Percentiles rank a stretch among this genome's conserved stretches.
Evolutionary conservation across 2,888 invertebrate species (phyloP).

Genomic region (Coelopa pilipes): DNA sequence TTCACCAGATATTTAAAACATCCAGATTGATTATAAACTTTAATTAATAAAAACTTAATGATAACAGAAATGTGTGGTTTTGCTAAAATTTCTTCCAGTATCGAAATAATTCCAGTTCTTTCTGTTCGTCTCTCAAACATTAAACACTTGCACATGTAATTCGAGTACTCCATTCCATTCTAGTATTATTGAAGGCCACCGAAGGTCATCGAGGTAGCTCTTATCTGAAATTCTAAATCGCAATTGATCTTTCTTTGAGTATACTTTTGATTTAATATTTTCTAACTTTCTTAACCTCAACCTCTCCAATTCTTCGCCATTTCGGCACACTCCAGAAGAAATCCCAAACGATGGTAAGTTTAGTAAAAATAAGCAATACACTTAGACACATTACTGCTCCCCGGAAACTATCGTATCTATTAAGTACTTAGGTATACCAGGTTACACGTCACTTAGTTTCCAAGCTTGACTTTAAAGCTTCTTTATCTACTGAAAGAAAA

Average conservation of each 20-base stretch:
- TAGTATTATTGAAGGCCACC: too few relatives aligned
- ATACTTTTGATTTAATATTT: neutral
- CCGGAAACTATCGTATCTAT: neutral
- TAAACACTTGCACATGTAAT: too few relatives aligned
- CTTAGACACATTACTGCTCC: neutral
- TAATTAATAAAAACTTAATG: slow-evolving; percentile 15
- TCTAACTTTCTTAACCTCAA: neutral
- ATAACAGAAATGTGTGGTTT: slow-evolving; percentile 6
- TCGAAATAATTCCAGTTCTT: slow-evolving; percentile 31
- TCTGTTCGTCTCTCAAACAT: neutral
- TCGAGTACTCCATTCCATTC: too few relatives aligned
- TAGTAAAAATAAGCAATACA: slow-evolving; percentile 12
- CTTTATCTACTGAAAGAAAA: too few relatives aligned
- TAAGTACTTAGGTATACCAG: neutral
- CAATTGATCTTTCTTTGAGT: slow-evolving; percentile 1
- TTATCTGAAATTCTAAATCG: too few relatives aligned
- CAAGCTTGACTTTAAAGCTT: neutral
- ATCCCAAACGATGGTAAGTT: slow-evolving; percentile 20
- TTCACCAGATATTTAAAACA: neutral
- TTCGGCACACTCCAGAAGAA: slow-evolving; percentile 5
- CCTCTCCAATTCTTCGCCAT: slow-evolving; percentile 1
- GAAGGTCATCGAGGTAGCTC: neutral
- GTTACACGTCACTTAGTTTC: neutral
- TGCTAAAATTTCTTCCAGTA: neutral
- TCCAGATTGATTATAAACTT: neutral